Conservation (phyloP, 2,113 vertebrate species). For the Xiphophorus maculatus region DNA sequence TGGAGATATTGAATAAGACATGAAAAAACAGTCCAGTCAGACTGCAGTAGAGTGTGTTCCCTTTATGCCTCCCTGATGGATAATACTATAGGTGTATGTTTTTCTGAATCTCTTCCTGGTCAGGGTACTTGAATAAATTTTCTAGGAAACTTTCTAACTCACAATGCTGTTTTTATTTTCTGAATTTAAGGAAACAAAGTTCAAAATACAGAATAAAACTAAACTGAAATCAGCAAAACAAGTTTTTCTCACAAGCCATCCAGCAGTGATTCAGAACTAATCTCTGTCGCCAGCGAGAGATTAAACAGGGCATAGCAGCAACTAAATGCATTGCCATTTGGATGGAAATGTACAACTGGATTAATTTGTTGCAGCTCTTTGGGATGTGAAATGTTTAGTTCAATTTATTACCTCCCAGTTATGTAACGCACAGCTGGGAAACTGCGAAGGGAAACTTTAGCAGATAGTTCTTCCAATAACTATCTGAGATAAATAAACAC, state of each 20-base stretch:
- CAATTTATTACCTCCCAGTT: too few relatives aligned
- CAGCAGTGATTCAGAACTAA: background rate
- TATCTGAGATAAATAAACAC: too few relatives aligned
- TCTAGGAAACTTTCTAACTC: background rate
- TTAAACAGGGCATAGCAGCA: background rate
- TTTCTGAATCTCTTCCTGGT: background rate
- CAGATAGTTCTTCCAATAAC: too few relatives aligned
- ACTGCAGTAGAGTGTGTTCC: background rate
- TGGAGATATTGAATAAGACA: too few relatives aligned
- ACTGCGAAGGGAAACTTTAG: too few relatives aligned
- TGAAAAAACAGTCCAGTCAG: background rate
- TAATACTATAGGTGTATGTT: background rate
- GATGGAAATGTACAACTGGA: background rate
- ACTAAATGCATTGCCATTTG: background rate
- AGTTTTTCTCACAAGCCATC: background rate
- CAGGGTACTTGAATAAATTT: background rate
- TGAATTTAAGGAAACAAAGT: background rate
- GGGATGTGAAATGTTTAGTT: too few relatives aligned
- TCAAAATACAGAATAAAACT: background rate
- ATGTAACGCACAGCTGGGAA: too few relatives aligned
- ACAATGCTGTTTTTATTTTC: background rate
- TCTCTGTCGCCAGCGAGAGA: background rate
- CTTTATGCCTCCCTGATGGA: background rate
- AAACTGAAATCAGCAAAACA: background rate
- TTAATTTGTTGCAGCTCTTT: too few relatives aligned